phyloP scores from a whole-genome alignment of 2,113 vertebrate species.

The Delphinapterus leucas region DNA sequence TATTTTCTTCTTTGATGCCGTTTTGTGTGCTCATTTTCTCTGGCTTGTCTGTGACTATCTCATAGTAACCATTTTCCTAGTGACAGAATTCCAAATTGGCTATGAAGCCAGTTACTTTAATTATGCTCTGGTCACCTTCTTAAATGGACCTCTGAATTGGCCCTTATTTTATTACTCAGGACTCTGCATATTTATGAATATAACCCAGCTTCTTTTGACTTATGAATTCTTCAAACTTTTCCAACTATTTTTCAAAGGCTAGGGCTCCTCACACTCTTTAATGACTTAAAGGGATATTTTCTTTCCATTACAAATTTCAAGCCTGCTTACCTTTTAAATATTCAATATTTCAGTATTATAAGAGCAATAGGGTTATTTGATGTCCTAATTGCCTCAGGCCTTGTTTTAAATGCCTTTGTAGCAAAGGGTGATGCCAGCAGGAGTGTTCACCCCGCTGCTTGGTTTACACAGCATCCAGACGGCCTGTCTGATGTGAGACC shows the following conservation, averaged over 20 bases:
- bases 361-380: conserved; percentile 47
- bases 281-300: conserved; percentile 47
- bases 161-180: conserved; percentile 2
- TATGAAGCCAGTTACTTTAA: conserved; percentile 43
- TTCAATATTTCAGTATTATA: conserved; percentile 47
- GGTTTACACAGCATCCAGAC: background rate
- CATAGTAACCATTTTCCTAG: background rate
- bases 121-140: conserved; percentile 48
- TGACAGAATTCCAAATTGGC: conserved; percentile 46
- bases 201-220: conserved; percentile 34
- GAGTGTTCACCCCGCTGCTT: background rate
- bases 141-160: conserved; percentile 29
- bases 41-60: background rate
- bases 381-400: conserved; percentile 27
- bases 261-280: conserved; percentile 36
- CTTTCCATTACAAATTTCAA: conserved; percentile 57
- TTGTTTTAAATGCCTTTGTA: conserved; percentile 47
- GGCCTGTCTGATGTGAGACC: background rate
- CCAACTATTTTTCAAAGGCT: conserved; percentile 28
- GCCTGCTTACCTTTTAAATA: conserved; percentile 60
- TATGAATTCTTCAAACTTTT: conserved; percentile 52
- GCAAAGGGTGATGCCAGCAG: background rate
- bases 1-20: background rate
- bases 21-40: background rate
- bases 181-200: conserved; percentile 34